Evolutionary conservation across 2,797 vertebrate species (phyloP).

Genomic region (Carduelis carduelis): DNA sequence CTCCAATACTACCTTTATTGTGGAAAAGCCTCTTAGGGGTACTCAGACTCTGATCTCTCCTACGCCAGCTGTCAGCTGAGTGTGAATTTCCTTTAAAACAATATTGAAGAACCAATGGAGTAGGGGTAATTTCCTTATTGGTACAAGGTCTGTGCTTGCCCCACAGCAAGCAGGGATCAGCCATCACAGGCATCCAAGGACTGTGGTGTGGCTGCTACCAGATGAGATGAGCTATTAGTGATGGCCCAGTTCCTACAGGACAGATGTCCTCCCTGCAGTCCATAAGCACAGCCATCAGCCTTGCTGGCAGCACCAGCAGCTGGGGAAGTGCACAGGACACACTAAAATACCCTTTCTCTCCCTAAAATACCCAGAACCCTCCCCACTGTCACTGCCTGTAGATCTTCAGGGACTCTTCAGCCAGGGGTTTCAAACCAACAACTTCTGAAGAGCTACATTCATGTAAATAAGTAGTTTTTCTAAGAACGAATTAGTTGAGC

Average conservation of each 20-base stretch:
- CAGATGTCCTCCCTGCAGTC: not conserved
- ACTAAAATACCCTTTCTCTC: not conserved
- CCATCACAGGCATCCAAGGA: not conserved
- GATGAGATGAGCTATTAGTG: not conserved
- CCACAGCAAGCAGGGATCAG: not conserved
- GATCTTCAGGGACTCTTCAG: not conserved
- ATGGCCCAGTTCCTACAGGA: not conserved
- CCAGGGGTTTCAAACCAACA: not conserved
- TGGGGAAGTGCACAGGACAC: not conserved
- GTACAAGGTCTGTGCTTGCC: not conserved
- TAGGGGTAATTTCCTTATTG: not conserved
- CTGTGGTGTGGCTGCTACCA: not conserved
- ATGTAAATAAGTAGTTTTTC: not conserved
- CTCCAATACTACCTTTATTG: not conserved
- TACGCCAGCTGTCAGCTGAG: not conserved
- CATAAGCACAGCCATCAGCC: not conserved
- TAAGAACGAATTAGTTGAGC: conserved; percentile 44
- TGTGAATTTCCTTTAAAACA: not conserved
- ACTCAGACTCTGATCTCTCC: not conserved
- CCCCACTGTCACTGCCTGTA: not conserved
- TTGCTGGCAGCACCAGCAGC: not conserved
- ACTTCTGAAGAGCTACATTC: not conserved
- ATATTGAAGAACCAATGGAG: fast-evolving
- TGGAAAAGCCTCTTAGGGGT: not conserved
- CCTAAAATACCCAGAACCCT: not conserved